A percentile compares a stretch with the other conserved stretches of the same genome.
These are phyloP conservation scores for Xestia c-nigrum DNA, from an alignment of 2,888 invertebrate species.

Conservation along the genomic window DNA sequence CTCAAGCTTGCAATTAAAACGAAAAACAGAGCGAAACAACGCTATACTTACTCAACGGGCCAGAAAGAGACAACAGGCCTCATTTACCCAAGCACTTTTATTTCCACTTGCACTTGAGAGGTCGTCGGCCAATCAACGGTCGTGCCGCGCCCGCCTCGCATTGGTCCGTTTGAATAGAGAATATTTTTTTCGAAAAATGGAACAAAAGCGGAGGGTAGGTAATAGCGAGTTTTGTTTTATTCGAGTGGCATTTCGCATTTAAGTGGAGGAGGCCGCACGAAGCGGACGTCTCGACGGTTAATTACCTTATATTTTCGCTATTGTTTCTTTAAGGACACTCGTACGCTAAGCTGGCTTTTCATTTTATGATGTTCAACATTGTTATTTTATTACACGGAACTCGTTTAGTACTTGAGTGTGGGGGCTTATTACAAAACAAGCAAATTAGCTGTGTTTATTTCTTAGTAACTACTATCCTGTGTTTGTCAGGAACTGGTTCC, in stretches of 20 bases:
- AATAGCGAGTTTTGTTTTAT: slow-evolving; percentile 89
- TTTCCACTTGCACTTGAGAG: slow-evolving; percentile 87
- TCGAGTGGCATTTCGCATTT: slow-evolving; percentile 87
- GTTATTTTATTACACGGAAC: slow-evolving; percentile 85
- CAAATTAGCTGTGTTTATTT: slow-evolving; percentile 87
- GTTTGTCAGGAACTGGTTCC: slow-evolving; percentile 77
- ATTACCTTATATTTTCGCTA: slow-evolving; percentile 85
- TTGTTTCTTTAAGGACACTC: slow-evolving; percentile 81
- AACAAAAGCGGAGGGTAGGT: slow-evolving; percentile 89
- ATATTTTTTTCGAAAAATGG: slow-evolving; percentile 84
- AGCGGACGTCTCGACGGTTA: slow-evolving; percentile 87
- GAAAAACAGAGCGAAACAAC: slow-evolving; percentile 85
- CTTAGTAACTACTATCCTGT: slow-evolving; percentile 77
- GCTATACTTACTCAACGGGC: slow-evolving; percentile 72
- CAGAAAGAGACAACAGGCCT: slow-evolving; percentile 84
- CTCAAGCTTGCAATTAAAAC: slow-evolving; percentile 90
- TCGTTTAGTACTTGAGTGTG: slow-evolving; percentile 73
- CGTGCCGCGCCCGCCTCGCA: slow-evolving; percentile 86
- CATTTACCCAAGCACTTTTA: slow-evolving; percentile 90
- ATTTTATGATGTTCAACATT: slow-evolving; percentile 85
- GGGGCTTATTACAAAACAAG: slow-evolving; percentile 82
- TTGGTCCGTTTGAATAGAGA: slow-evolving; percentile 90
- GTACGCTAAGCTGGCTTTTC: slow-evolving; percentile 77
- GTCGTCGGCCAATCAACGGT: slow-evolving; percentile 90
- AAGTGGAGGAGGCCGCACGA: slow-evolving; percentile 82